Conservation (phyloP, 2,113 vertebrate genomes). For the Phycodurus eques region DNA sequence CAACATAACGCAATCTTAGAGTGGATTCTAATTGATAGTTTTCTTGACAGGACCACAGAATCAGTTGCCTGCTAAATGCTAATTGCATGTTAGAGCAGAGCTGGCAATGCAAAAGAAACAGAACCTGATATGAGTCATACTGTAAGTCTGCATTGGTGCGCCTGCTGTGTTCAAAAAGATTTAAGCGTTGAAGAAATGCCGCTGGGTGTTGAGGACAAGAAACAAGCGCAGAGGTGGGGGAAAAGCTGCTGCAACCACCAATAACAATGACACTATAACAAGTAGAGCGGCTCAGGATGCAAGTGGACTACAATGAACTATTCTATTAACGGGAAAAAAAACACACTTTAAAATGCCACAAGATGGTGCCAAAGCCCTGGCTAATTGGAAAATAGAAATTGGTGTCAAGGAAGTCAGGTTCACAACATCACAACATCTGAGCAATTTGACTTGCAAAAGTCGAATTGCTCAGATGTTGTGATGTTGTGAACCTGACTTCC, state of each 20-base stretch:
- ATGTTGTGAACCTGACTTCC: no score
- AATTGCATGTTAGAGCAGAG: constrained; percentile 3
- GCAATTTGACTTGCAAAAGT: no score
- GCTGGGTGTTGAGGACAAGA: neutral
- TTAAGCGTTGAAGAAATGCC: neutral
- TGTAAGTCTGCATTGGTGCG: neutral
- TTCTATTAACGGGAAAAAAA: no score
- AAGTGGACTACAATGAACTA: no score
- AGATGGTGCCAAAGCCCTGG: no score
- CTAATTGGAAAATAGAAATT: no score
- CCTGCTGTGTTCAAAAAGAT: neutral
- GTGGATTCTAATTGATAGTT: constrained; percentile 43
- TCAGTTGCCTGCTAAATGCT: constrained; percentile 14
- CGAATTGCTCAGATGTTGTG: no score
- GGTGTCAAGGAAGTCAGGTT: no score
- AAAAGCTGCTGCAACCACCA: neutral
- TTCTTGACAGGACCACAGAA: constrained; percentile 28
- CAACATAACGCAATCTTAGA: constrained; percentile 18
- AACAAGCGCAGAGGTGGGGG: neutral
- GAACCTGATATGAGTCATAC: neutral
- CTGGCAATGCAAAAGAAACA: neutral
- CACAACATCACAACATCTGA: no score
- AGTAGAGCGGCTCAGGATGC: neutral
- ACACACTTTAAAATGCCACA: no score
- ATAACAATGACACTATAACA: neutral